Base-by-base conservation (phyloP, 2,888 invertebrate species). In the Adelognathus sp. region DNA sequence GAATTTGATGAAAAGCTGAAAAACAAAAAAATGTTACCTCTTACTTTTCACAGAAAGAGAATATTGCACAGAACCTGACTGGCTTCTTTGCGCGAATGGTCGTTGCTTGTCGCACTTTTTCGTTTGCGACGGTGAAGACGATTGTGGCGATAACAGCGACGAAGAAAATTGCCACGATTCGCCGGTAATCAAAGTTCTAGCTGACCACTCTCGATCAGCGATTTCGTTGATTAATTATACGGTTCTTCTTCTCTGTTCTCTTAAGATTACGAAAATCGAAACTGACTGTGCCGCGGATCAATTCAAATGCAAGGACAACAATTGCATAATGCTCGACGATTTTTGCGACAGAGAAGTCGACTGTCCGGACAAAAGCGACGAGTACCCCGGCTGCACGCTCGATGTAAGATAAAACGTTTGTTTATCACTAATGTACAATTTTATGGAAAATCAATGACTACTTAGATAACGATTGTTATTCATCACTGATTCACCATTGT, bases 141-240 rank as follows among this genome's bases (percentile, higher is more conserved):
- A 94, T 82, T 94, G 94, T 79, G 93, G 92, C 0, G 94, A 94
- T 83, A 83, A 87, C 36, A 93, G 93, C 0, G 94, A 94, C 79
- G 94, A 94, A 84, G 4, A 84, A 0, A 82, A 91, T 79, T 94
- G 94, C 81, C 83, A 86, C 1, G 54, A 79, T n/a, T 14, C 44
- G 3, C 70, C 69, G n/a, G 85, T 81, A 64, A 64, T 9, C n/a
- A 50, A 11, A 31, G 18, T 58, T 21, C n/a, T 16, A 27, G 3
- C 27, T 50, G 5, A 18, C 3, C 27, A 29, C 7, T 44, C 4
- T 21, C n/a, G 31, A 9, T 52, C n/a, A 41, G 21, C 18, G 31
- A 44, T 31, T 6, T 36, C 44, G 58, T 36, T 36, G 33, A 36
- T 44, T 4, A 39, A 60, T 29, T 16, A 31, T 58, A 21, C 16